phyloP scores from a whole-genome alignment of 2,113 vertebrate genomes.

The Fregata magnificens region DNA sequence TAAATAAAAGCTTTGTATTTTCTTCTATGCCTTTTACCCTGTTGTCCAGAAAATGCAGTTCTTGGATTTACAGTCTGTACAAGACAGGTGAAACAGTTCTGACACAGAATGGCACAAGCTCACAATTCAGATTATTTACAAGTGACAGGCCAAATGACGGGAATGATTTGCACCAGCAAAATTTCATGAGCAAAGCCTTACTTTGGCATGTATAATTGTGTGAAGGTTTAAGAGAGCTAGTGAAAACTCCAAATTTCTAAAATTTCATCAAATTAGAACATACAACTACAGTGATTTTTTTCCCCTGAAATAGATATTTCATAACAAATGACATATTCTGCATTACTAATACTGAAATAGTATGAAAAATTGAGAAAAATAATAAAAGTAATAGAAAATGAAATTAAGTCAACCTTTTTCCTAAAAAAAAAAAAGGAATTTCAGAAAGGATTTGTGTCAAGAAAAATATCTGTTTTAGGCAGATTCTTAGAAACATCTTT shows the following conservation, averaged over 20 bases:
- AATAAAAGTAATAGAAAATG: neutral
- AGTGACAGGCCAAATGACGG: neutral
- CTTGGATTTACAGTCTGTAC: conserved; percentile 36
- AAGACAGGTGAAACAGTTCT: conserved; percentile 39
- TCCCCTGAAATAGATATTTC: neutral
- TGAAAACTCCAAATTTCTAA: neutral
- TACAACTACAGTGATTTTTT: neutral
- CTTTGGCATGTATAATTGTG: neutral
- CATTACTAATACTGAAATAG: neutral
- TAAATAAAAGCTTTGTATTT: conserved; percentile 46
- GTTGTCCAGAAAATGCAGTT: conserved; percentile 4
- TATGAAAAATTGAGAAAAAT: neutral
- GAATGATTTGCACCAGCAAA: neutral
- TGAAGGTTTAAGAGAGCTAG: neutral
- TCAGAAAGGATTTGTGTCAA: neutral
- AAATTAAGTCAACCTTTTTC: neutral
- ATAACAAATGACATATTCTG: neutral
- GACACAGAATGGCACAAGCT: neutral
- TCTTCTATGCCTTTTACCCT: neutral
- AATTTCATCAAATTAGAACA: neutral
- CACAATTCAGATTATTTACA: conserved; percentile 9
- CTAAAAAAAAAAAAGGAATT: neutral
- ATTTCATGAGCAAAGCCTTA: neutral
- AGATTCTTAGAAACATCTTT: conserved; percentile 22
- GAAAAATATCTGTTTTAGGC: neutral